Conservation (phyloP, 2,797 vertebrate genomes). For the Rachycentron canadum region DNA sequence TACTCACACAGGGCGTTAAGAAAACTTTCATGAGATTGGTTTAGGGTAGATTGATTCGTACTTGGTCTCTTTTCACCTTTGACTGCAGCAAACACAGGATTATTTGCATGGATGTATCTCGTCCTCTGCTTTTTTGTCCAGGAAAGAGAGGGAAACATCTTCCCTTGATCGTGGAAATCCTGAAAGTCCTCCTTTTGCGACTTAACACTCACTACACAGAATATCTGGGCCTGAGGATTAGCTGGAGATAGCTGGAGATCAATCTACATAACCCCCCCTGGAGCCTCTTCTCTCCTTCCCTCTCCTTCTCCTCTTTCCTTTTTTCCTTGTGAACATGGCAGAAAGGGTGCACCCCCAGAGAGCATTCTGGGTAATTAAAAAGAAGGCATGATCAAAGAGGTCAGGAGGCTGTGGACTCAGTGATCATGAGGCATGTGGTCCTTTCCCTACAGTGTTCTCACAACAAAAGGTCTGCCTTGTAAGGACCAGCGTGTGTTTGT, state of each 20-base stretch:
- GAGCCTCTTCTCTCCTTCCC: slow-evolving; percentile 62
- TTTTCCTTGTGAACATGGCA: slow-evolving; percentile 51
- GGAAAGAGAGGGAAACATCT: slow-evolving; percentile 13
- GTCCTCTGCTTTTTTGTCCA: slow-evolving; percentile 15
- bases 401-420: slow-evolving; percentile 61
- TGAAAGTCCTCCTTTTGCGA: slow-evolving; percentile 62
- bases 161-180: slow-evolving; percentile 64
- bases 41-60: neutral
- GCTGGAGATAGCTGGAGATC: slow-evolving; percentile 78
- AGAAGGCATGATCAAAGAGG: slow-evolving; percentile 68
- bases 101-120: slow-evolving; percentile 18
- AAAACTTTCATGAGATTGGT: neutral
- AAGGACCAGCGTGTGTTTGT: slow-evolving; percentile 54
- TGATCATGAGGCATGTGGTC: slow-evolving; percentile 67
- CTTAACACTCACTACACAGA: slow-evolving; percentile 72
- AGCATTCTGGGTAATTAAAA: slow-evolving; percentile 78
- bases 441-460: slow-evolving; percentile 61
- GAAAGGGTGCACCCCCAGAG: slow-evolving; percentile 68
- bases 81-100: slow-evolving; percentile 27
- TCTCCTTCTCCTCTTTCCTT: slow-evolving; percentile 48
- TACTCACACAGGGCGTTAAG: neutral
- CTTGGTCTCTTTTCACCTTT: slow-evolving; percentile 23
- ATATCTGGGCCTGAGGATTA: slow-evolving; percentile 79
- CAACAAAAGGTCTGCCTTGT: slow-evolving; percentile 69
- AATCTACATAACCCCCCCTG: slow-evolving; percentile 81